phyloP scores from a whole-genome alignment of 2,113 vertebrate genomes.

The cattle (Bos taurus) region DNA sequence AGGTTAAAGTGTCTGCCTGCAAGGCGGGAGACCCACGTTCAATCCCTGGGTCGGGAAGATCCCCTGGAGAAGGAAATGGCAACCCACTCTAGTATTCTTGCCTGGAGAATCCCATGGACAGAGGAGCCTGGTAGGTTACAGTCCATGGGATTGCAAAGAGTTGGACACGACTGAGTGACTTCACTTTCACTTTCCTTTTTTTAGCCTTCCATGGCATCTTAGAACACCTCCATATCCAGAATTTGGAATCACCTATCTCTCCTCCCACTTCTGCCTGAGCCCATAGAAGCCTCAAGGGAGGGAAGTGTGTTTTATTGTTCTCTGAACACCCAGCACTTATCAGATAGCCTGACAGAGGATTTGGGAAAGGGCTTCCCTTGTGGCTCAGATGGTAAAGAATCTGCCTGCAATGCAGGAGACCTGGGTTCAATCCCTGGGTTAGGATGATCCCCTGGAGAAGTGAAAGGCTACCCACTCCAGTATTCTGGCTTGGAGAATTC shows the following conservation, averaged over 20 bases:
- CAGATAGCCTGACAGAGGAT: not conserved
- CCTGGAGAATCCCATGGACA: too few relatives aligned
- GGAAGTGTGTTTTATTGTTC: not conserved
- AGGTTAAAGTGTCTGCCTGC: too few relatives aligned
- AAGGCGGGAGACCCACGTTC: too few relatives aligned
- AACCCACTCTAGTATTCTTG: too few relatives aligned
- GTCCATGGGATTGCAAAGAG: too few relatives aligned
- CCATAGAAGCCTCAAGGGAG: not conserved
- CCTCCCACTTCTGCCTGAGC: not conserved
- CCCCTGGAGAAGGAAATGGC: too few relatives aligned
- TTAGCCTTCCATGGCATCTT: not conserved
- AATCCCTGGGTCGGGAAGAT: too few relatives aligned
- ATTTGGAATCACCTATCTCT: not conserved
- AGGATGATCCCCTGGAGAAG: not conserved
- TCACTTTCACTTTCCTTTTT: not conserved
- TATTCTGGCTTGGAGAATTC: not conserved
- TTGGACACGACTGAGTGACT: fast-evolving
- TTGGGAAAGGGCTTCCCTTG: not conserved
- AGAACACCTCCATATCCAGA: not conserved
- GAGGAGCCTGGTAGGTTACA: too few relatives aligned
- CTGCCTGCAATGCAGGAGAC: not conserved
- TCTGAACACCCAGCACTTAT: not conserved
- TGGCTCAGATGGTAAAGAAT: not conserved
- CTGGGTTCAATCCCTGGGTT: not conserved
- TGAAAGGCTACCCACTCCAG: not conserved